Evolutionary conservation across 2,797 vertebrate genomes (phyloP).

Genomic region (Syndactyla subalaris): DNA sequence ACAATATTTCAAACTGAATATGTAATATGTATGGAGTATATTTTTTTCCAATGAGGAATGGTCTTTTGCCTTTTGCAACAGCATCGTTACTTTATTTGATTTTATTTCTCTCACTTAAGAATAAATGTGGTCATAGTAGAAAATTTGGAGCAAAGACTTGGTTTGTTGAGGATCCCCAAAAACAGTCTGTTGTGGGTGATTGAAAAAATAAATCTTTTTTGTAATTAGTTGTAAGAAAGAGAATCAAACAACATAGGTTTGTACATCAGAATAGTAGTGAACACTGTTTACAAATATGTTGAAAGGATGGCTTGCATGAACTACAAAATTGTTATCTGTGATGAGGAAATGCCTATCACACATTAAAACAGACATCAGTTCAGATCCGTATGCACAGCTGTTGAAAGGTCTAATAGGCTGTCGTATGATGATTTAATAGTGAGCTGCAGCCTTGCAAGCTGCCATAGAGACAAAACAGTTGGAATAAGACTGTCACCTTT

Average conservation of each 20-base stretch:
- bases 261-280: not conserved
- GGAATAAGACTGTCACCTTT: not conserved
- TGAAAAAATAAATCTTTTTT: not conserved
- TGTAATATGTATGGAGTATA: not conserved
- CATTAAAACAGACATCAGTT: not conserved
- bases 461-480: not conserved
- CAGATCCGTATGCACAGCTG: not conserved
- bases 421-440: not conserved
- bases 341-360: not conserved
- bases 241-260: not conserved
- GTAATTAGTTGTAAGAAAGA: not conserved
- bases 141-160: not conserved
- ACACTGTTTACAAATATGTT: not conserved
- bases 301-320: not conserved
- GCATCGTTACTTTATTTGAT: not conserved
- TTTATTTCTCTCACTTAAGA: not conserved
- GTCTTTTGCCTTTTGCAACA: not conserved
- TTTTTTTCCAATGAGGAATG: not conserved
- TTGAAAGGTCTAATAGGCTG: not conserved
- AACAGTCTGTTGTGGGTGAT: not conserved
- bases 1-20: not conserved
- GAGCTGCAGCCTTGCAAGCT: not conserved
- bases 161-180: not conserved
- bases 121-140: not conserved
- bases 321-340: not conserved